phyloP scores from a whole-genome alignment of 2,113 vertebrate species.

The Trogon surrucura region DNA sequence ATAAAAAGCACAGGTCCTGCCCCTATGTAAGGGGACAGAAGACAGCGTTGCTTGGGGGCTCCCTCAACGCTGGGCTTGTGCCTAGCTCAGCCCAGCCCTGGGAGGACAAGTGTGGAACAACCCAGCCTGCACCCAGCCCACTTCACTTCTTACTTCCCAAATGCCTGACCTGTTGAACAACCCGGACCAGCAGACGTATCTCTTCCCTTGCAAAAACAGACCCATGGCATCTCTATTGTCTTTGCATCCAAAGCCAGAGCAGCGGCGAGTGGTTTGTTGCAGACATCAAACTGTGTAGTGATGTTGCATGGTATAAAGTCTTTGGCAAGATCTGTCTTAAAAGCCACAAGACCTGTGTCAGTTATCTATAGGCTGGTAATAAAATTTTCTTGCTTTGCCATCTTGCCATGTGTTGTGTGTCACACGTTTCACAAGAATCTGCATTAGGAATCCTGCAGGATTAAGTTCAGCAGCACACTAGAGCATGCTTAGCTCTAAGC shows the following conservation, averaged over 20 bases:
- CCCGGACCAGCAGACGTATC: not conserved
- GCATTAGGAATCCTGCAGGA: not conserved
- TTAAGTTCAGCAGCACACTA: not conserved
- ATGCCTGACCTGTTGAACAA: not conserved
- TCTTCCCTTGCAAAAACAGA: not conserved
- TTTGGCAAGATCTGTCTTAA: not conserved
- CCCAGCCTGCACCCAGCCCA: not conserved
- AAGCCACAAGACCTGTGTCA: not conserved
- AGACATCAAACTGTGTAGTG: rapidly evolving
- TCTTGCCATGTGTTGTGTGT: not conserved
- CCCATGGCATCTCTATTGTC: not conserved
- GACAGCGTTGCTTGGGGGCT: rapidly evolving
- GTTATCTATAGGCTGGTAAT: not conserved
- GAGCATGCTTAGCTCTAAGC: not conserved
- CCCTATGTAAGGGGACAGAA: no score
- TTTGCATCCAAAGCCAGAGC: not conserved
- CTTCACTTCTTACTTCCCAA: not conserved
- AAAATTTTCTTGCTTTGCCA: not conserved
- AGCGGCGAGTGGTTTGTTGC: not conserved
- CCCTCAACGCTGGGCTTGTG: not conserved
- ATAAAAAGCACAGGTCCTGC: rapidly evolving
- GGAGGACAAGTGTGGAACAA: not conserved
- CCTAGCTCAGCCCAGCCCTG: not conserved
- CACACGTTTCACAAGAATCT: not conserved
- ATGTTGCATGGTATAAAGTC: not conserved